Evolutionary conservation across 2,888 invertebrate genomes (phyloP), one percentile per base, ranked within the genome.

Genomic region (Lepidochrysops patricia): DNA sequence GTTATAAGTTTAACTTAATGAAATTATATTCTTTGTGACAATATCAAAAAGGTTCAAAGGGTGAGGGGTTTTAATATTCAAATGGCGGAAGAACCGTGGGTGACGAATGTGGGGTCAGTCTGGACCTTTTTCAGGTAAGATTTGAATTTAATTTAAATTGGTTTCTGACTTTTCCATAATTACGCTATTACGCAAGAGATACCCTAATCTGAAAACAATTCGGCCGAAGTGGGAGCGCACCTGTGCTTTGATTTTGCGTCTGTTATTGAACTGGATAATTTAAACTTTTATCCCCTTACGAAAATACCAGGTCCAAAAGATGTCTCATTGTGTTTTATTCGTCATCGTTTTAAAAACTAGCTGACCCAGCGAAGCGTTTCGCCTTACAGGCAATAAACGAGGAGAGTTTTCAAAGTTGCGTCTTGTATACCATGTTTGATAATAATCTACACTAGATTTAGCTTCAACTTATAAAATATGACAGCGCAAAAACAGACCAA

Each of bases 61-160:
- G 29, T 27, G 66, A 70, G 68, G 70, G 68, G 68, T 71, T 77
- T 82, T 80, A 84, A 84, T 84, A 84, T 84, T 84, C 81, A 84
- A 80, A 84, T 79, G 78, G 74, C 58, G 34, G 34, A 58, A 32
- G 34, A 29, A 58, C 29, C 19, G 29, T 19, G 15, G n/a, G 48
- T 58, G 23, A 32, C 25, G 50, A 49, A 34, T 32, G 32, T 34
- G 26, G 26, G 50, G 34, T 58, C 34, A 23, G 13, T n/a, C 19
- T 27, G 26, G 15, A 57, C 43, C 37, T 27, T 57, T 15, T 25
- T 34, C 57, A 57, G 57, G 54, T 54, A 32, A 54, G 54, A 32
- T 54, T 54, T 54, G 29, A 54, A 54, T 54, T 32, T 19, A 32
- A 54, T 23, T 52, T 15, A 27, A 52, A 52, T 52, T 27, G 26